Base-by-base conservation (phyloP, 1,140 invertebrate species). In the Cylas formicarius region DNA sequence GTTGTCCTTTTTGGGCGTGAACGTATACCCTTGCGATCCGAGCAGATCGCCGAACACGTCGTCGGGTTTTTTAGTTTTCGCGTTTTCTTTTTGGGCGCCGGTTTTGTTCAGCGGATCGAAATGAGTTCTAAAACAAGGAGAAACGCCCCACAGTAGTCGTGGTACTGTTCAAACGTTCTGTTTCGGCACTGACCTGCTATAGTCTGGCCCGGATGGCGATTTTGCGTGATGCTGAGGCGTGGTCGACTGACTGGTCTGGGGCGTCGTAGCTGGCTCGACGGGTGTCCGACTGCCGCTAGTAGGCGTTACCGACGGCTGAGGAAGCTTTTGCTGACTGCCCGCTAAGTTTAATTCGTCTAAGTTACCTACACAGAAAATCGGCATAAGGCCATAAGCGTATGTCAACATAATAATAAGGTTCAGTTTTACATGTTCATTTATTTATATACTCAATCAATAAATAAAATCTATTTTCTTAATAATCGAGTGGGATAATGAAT, bases 1-100 rank as follows among this genome's bases (percentile, higher is more conserved):
- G 28, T 77, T 66, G 38, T 86, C 79, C 41, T 82, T 83, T 54
- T 84, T 85, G 2, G 74, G 70, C 5, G 81, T 80, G 66, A 90
- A 88, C 37, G 81, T 81, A 55, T 92, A 94, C 0, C 86, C 86
- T 60, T 92, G 88, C 52, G 82, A 84, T 1, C 90, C 90, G 1
- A 97, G 69, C 8, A 96, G 67, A 67, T 96, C 91, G 10, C 84
- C 88, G 68, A 97, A 96, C 9, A 90, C 82, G 63, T 94, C 86
- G 2, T 72, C 75, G 18, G 65, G 54, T 61, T 68, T 77, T 57
- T 55, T 65, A 28, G 60, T 52, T 53, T 75, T 75, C 1, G 56
- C 47, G 17, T 52, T 44, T 21, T 28, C 44, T 32, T n/a, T 39
- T 29, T 26, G 45, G 28, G 4, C 21, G 22, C 41, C 2, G 62